phyloP scores from a whole-genome alignment of 2,113 vertebrate species.

The Sebastes fasciatus region DNA sequence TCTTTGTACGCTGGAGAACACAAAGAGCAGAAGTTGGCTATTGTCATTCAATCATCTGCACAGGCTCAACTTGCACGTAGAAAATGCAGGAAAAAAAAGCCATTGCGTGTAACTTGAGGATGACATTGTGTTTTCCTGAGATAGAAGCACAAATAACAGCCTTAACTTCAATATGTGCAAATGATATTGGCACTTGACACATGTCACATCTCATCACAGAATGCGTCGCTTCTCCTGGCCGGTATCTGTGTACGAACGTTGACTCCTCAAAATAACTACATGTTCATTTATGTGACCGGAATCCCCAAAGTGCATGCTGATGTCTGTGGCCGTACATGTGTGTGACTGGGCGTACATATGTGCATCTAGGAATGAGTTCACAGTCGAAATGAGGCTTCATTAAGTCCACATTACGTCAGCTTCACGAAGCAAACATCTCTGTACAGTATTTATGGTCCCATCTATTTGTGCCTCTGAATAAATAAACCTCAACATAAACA shows the following conservation, averaged over 20 bases:
- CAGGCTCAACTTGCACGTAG: background rate
- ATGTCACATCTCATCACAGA: conserved; percentile 55
- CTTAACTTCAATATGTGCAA: conserved; percentile 45
- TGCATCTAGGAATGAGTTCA: background rate
- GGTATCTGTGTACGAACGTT: background rate
- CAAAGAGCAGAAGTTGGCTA: background rate
- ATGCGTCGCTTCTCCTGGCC: conserved; percentile 1
- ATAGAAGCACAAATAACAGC: conserved; percentile 17
- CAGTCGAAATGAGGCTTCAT: conserved; percentile 54
- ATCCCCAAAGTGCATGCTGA: conserved; percentile 9
- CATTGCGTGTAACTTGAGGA: background rate
- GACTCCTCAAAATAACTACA: conserved; percentile 19
- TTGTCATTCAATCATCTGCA: conserved; percentile 16
- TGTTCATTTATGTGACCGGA: conserved; percentile 5
- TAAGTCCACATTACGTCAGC: conserved; percentile 65
- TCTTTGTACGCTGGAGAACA: background rate
- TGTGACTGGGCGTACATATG: background rate
- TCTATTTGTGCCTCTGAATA: conserved; percentile 38
- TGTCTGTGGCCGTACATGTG: background rate
- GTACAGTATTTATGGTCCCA: conserved; percentile 21
- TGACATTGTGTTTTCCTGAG: conserved; percentile 2
- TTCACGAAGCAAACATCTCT: conserved; percentile 45
- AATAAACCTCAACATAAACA: conserved; percentile 52
- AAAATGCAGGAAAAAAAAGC: background rate
- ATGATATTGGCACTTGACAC: conserved; percentile 42